Conservation (phyloP, 2,888 invertebrate genomes). For the Nemotelus pantherinus region DNA sequence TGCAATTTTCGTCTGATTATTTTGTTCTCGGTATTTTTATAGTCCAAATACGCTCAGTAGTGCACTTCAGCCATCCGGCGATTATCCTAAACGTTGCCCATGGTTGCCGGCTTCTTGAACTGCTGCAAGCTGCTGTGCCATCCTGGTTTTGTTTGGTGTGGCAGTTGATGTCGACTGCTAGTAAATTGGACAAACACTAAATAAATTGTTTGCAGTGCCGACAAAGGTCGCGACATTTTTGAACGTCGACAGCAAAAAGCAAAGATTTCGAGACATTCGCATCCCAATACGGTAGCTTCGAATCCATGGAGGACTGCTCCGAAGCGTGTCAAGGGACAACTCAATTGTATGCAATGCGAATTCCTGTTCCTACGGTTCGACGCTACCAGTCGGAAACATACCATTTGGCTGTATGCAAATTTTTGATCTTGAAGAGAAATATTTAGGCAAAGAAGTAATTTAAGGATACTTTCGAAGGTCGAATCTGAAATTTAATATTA, state of each 20-base stretch:
- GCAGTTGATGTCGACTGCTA: slow-evolving; percentile 25
- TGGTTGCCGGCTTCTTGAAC: neutral
- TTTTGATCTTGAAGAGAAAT: neutral
- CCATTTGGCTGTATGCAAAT: neutral
- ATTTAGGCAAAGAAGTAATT: too few relatives aligned
- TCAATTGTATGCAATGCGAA: slow-evolving; percentile 33
- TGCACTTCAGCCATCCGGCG: slow-evolving; percentile 30
- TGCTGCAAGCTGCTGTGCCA: neutral
- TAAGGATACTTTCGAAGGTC: neutral
- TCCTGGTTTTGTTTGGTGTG: slow-evolving; percentile 6
- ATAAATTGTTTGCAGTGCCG: slow-evolving; percentile 39
- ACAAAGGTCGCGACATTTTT: slow-evolving; percentile 44
- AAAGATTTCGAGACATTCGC: slow-evolving; percentile 21
- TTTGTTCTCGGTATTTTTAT: slow-evolving; percentile 39
- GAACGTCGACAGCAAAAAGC: slow-evolving; percentile 32
- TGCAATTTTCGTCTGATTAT: slow-evolving; percentile 34
- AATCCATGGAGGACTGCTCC: neutral
- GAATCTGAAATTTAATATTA: neutral
- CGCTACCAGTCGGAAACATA: slow-evolving; percentile 19
- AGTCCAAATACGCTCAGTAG: slow-evolving; percentile 37
- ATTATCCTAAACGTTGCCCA: slow-evolving; percentile 23
- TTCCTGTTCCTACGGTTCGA: slow-evolving; percentile 5
- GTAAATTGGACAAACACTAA: slow-evolving; percentile 44
- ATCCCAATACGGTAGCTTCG: slow-evolving; percentile 31
- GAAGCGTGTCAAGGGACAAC: slow-evolving; percentile 32